These are phyloP conservation scores for Lithophane ornitopus DNA, from an alignment of 2,888 invertebrate genomes.

Conservation along the genomic window DNA sequence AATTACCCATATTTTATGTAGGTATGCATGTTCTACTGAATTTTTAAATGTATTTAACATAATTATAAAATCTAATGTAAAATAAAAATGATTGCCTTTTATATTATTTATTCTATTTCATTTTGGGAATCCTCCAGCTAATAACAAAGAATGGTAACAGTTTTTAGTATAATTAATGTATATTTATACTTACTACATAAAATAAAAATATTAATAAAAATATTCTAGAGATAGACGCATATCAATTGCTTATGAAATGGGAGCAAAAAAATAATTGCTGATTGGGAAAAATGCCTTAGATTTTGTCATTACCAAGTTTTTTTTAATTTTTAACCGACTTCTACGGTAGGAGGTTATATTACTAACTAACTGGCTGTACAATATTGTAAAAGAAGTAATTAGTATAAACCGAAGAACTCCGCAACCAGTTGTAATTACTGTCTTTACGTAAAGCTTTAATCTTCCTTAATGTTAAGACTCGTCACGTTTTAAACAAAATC, in stretches of 20 bases:
- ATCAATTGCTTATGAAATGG: too few relatives aligned
- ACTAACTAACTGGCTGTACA: background rate
- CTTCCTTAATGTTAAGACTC: constrained; percentile 27
- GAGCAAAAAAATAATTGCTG: too few relatives aligned
- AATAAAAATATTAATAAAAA: background rate
- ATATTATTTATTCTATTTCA: background rate
- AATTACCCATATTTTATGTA: background rate
- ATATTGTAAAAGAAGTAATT: constrained; percentile 29
- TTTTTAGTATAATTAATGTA: background rate
- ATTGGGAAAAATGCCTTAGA: background rate
- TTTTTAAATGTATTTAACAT: background rate
- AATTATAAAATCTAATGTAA: background rate
- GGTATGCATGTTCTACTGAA: too few relatives aligned
- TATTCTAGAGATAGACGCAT: too few relatives aligned
- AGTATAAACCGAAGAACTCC: constrained; percentile 22
- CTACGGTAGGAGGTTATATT: background rate
- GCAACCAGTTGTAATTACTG: constrained; percentile 19
- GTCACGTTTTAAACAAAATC: constrained; percentile 41
- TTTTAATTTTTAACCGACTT: background rate
- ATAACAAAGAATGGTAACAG: background rate
- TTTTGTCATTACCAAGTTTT: background rate
- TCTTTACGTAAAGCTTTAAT: constrained; percentile 46
- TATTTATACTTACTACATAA: background rate
- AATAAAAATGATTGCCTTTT: background rate
- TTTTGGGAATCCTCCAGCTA: background rate